Evolutionary conservation across 2,888 invertebrate species (phyloP).

Genomic region (Coenonympha glycerion): DNA sequence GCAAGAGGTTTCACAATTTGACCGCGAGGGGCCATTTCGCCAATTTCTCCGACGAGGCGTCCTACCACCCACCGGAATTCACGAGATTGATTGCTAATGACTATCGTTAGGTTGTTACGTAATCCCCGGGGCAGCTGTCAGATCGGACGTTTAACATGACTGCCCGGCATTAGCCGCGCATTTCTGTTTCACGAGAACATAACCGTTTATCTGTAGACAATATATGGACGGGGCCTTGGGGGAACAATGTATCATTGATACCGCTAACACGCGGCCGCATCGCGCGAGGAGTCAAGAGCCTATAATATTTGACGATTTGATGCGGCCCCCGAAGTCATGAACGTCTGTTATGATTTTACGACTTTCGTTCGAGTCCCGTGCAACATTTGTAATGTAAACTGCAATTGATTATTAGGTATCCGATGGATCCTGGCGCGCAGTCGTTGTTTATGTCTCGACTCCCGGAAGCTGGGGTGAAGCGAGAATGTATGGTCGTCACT

Average conservation of each 20-base stretch:
- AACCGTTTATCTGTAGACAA: slow-evolving; percentile 53
- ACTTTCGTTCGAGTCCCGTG: slow-evolving; percentile 2
- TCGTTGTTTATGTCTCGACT: slow-evolving; percentile 7
- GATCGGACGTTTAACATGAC: slow-evolving; percentile 31
- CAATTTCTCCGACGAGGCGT: slow-evolving; percentile 36
- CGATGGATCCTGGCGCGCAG: not conserved
- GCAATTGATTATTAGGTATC: slow-evolving; percentile 14
- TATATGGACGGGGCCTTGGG: slow-evolving; percentile 55
- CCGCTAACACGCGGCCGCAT: slow-evolving; percentile 45
- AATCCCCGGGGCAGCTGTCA: slow-evolving; percentile 45
- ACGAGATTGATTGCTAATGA: slow-evolving; percentile 69
- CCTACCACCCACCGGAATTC: slow-evolving; percentile 48
- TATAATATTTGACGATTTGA: slow-evolving; percentile 49
- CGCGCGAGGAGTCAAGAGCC: slow-evolving; percentile 33
- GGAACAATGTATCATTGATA: slow-evolving; percentile 51
- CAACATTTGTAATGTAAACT: slow-evolving; percentile 13
- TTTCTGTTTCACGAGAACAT: slow-evolving; percentile 29
- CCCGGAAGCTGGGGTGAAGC: slow-evolving; percentile 5
- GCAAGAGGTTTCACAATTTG: slow-evolving; percentile 33
- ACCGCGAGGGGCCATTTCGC: slow-evolving; percentile 58
- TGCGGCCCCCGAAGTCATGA: slow-evolving; percentile 44
- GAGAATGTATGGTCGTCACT: not conserved
- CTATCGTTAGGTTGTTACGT: slow-evolving; percentile 63
- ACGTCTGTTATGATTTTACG: slow-evolving; percentile 6
- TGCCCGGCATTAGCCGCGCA: slow-evolving; percentile 29